These are phyloP conservation scores for Aphis gossypii DNA, from an alignment of 1,140 invertebrate genomes.

Conservation along the genomic window DNA sequence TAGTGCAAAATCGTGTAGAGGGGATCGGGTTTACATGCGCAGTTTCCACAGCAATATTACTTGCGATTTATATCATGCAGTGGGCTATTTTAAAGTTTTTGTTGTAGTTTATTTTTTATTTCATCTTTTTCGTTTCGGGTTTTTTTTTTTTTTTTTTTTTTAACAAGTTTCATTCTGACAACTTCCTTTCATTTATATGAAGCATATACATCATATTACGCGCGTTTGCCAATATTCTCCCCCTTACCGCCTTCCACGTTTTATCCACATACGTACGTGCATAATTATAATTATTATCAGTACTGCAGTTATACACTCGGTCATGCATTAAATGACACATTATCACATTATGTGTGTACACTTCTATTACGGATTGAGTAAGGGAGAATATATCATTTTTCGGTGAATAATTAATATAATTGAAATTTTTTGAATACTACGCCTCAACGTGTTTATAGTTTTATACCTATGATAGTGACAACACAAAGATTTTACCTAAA, in stretches of 20 bases:
- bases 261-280: background rate
- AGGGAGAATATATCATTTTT: background rate
- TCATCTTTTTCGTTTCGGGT: background rate
- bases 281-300: constrained; percentile 13
- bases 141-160: background rate
- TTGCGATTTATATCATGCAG: constrained; percentile 29
- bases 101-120: background rate
- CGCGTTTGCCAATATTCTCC: background rate
- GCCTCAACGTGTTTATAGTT: too few relatives aligned
- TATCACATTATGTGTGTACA: background rate
- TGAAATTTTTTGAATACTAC: background rate
- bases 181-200: background rate
- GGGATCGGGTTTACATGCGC: constrained; percentile 42
- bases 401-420: background rate
- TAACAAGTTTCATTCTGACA: background rate
- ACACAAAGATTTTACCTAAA: background rate
- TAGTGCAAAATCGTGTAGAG: background rate
- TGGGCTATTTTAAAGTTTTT: constrained; percentile 50
- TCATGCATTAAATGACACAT: background rate
- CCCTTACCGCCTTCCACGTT: background rate
- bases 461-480: background rate
- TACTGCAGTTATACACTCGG: background rate
- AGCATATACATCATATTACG: background rate
- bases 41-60: constrained; percentile 15
- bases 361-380: background rate